Base-by-base conservation (phyloP, 2,888 invertebrate genomes). In the Pseudeuparius sepicola region DNA sequence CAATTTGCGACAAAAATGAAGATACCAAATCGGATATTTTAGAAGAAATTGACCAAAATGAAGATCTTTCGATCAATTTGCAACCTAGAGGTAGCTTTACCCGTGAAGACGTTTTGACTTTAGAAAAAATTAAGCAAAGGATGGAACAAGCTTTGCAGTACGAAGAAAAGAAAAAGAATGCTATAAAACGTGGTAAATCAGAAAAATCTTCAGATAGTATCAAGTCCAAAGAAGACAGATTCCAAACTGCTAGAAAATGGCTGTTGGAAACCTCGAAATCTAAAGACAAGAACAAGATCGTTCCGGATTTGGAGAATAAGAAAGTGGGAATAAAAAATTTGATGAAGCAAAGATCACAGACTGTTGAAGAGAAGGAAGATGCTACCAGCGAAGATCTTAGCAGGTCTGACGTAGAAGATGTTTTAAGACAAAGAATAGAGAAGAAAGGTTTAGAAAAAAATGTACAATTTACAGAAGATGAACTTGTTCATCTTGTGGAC, bases 1-100 rank as follows among this genome's bases (percentile, higher is more conserved):
- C 71, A 31, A 70, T 73, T 11, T 80, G 80, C 42, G 50, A 52
- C 3, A 46, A 50, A 4, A 48, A 54, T 12, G 55, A 58, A 40
- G 50, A 52, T n/a, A 54, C 20, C n/a, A 20, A 7, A 7, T 6
- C 6, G n/a, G 20, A 20, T 6, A 31, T 63, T 4, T 49, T 66
- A 42, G 61, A 64, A 39, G 67, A 60, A 48, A 40, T 55, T 29
- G n/a, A n/a, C n/a, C n/a, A n/a, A n/a, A n/a, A n/a, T n/a, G n/a
- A n/a, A n/a, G n/a, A n/a, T n/a, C n/a, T n/a, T n/a, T n/a, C n/a
- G n/a, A n/a, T n/a, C n/a, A n/a, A n/a, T n/a, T n/a, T n/a, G n/a
- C n/a, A n/a, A n/a, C n/a, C n/a, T n/a, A n/a, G n/a, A n/a, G n/a
- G n/a, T n/a, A n/a, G n/a, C n/a, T n/a, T n/a, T n/a, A n/a, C n/a